phyloP scores from a whole-genome alignment of 1,140 invertebrate genomes.

The Drosophila bocki region DNA sequence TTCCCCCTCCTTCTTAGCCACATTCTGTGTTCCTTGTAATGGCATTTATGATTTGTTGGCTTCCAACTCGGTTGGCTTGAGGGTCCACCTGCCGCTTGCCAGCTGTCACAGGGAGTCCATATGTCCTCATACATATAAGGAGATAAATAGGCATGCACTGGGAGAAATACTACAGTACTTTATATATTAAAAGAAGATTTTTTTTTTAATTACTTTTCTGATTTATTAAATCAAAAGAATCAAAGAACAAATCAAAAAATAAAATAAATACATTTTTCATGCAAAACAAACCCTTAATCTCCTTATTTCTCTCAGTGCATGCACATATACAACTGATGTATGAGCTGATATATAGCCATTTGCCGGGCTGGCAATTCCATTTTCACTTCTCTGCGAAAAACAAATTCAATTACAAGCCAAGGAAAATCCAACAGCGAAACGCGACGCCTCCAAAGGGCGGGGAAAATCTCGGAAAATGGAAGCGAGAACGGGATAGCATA shows the following conservation, averaged over 20 bases:
- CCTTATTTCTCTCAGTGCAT: constrained; percentile 6
- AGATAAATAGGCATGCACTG: constrained; percentile 16
- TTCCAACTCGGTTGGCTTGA: constrained; percentile 30
- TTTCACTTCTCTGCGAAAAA: constrained; percentile 50
- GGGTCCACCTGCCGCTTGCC: constrained; percentile 44
- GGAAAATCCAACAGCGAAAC: constrained; percentile 38
- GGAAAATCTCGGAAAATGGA: constrained; percentile 6
- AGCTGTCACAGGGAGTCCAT: constrained; percentile 52
- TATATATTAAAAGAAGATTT: not conserved
- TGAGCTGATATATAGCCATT: constrained; percentile 41
- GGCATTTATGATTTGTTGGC: constrained; percentile 77
- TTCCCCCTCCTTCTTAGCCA: not conserved
- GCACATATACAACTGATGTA: constrained; percentile 17
- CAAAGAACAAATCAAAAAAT: too few relatives aligned
- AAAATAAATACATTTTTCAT: too few relatives aligned
- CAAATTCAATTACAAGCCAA: constrained; percentile 77
- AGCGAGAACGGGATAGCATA: constrained; percentile 1
- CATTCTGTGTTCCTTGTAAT: constrained; percentile 42
- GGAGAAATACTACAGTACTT: not conserved
- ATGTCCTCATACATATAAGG: constrained; percentile 12
- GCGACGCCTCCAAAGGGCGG: constrained; percentile 10
- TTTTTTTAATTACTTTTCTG: too few relatives aligned
- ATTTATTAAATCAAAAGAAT: too few relatives aligned
- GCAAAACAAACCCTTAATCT: too few relatives aligned
- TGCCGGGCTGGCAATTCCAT: constrained; percentile 53